A percentile compares a stretch with the other conserved stretches of the same genome.
phyloP scores from a whole-genome alignment of 2,888 invertebrate species.

The Pristionchus entomophagus region DNA sequence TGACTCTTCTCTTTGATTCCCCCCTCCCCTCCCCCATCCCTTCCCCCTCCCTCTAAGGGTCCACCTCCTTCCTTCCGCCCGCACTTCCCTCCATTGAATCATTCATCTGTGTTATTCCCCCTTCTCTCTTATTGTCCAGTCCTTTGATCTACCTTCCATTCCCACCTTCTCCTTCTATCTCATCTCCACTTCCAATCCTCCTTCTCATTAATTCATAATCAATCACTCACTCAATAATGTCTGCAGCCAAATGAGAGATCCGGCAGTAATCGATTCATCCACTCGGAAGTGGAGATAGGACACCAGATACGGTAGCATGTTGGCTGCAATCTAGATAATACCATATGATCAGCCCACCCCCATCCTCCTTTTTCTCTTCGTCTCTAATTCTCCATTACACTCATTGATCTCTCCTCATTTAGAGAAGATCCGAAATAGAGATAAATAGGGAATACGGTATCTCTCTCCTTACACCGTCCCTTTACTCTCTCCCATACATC shows the following conservation, averaged over 20 bases:
- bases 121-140: neutral
- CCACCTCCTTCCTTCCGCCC: conserved; percentile 29
- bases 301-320: conserved; percentile 73
- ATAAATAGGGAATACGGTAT: neutral
- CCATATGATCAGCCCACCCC: neutral
- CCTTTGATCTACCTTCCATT: conserved; percentile 20
- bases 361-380: neutral
- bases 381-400: neutral
- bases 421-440: neutral
- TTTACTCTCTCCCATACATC: neutral
- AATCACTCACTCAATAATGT: conserved; percentile 67
- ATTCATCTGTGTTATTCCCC: conserved; percentile 24
- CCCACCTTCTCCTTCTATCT: neutral
- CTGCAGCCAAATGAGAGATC: conserved; percentile 73
- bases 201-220: neutral
- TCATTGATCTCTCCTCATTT: neutral
- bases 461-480: neutral
- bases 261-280: conserved; percentile 67
- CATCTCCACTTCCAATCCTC: neutral
- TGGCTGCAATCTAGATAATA: conserved; percentile 58
- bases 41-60: conserved; percentile 17
- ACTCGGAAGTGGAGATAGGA: conserved; percentile 74
- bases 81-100: conserved; percentile 22
- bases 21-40: neutral
- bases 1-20: conserved; percentile 16